Conservation (phyloP, 2,888 invertebrate species). For the Zonitis immaculata region DNA sequence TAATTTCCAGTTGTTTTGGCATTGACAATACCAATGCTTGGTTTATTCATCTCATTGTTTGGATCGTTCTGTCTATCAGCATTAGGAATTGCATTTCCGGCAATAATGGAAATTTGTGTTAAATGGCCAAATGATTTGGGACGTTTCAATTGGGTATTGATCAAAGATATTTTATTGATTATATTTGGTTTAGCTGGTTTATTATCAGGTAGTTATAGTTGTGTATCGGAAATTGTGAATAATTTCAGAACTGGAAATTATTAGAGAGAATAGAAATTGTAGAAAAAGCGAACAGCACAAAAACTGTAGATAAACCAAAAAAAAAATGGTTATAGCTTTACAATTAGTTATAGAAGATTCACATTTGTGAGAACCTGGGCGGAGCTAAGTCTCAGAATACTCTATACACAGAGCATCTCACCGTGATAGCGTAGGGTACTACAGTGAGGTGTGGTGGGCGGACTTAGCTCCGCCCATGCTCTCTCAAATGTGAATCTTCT, state of each 20-base stretch:
- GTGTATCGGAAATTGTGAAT: constrained; percentile 51
- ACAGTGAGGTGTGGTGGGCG: too few species aligned
- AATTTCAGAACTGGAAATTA: constrained; percentile 9
- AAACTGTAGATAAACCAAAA: too few species aligned
- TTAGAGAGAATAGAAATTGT: not conserved
- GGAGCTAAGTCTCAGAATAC: too few species aligned
- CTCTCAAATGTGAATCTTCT: too few species aligned
- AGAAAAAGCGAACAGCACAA: not conserved
- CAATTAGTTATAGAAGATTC: too few species aligned
- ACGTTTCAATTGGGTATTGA: constrained; percentile 45
- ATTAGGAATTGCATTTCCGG: constrained; percentile 70
- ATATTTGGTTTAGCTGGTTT: constrained; percentile 53
- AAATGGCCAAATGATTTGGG: constrained; percentile 61
- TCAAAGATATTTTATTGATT: constrained; percentile 52
- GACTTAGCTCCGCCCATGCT: too few species aligned
- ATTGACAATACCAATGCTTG: constrained; percentile 64
- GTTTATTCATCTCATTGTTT: constrained; percentile 70
- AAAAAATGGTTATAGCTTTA: too few species aligned
- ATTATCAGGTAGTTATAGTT: constrained; percentile 56
- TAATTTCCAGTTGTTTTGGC: constrained; percentile 63
- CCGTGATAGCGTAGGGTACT: too few species aligned
- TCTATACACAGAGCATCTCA: too few species aligned
- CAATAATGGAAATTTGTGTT: constrained; percentile 68
- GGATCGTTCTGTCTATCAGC: constrained; percentile 70
- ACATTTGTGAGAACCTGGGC: too few species aligned